Evolutionary conservation across 2,113 vertebrate species (phyloP).

Genomic region (Erpornis zantholeuca): DNA sequence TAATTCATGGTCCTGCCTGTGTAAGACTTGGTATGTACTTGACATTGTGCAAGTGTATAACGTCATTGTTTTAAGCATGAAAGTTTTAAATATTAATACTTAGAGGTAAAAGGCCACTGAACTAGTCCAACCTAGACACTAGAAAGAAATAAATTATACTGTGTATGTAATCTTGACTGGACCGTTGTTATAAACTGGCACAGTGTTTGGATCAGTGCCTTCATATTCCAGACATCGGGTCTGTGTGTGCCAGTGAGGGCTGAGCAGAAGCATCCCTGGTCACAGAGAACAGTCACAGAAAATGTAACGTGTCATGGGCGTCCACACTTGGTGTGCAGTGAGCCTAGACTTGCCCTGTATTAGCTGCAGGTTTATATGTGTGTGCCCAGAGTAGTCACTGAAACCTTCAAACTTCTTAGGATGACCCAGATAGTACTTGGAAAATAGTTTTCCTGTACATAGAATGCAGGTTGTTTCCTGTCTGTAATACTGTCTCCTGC

Average conservation of each 20-base stretch:
- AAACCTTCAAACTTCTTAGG: neutral
- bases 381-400: neutral
- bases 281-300: neutral
- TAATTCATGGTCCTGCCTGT: neutral
- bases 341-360: neutral
- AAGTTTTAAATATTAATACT: neutral
- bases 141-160: neutral
- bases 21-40: neutral
- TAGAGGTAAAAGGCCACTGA: neutral
- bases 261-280: neutral
- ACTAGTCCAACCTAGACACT: neutral
- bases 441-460: neutral
- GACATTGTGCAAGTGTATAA: neutral
- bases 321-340: accelerated
- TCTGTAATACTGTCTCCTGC: neutral
- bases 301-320: accelerated
- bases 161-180: neutral
- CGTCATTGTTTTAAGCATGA: neutral
- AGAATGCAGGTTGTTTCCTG: neutral
- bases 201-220: neutral
- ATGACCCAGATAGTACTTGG: neutral
- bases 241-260: neutral
- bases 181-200: neutral
- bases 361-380: neutral
- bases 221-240: accelerated